Percentiles rank a stretch among this genome's conserved stretches.
Evolutionary conservation across 2,797 vertebrate species (phyloP).

Genomic region (Girardinus metallicus): DNA sequence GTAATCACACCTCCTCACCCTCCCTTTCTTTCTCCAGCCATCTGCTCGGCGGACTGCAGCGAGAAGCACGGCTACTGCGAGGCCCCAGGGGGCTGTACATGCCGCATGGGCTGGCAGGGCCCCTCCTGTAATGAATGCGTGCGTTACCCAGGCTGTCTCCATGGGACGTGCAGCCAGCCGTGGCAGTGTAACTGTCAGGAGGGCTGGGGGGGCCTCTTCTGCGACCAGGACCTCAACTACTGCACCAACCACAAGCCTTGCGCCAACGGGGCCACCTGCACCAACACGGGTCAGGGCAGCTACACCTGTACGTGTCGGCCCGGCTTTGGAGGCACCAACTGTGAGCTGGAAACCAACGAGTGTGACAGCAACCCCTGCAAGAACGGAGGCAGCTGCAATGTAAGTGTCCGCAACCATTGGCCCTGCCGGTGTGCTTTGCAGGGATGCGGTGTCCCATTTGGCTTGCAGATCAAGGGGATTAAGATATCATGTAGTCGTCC

Average conservation of each 20-base stretch:
- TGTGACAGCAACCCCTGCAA: conserved; percentile 93
- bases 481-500: neutral
- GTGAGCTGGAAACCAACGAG: conserved; percentile 87
- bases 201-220: conserved; percentile 90
- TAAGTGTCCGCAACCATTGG: conserved; percentile 70
- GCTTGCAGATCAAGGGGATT: neutral
- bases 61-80: conserved; percentile 88
- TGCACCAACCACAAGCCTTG: conserved; percentile 90
- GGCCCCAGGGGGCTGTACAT: conserved; percentile 83
- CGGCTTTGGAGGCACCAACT: conserved; percentile 83
- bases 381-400: conserved; percentile 92
- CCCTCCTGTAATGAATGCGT: conserved; percentile 85
- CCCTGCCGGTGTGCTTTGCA: neutral
- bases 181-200: conserved; percentile 89
- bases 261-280: conserved; percentile 85
- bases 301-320: conserved; percentile 87
- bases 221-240: conserved; percentile 89
- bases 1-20: conserved; percentile 71
- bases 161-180: conserved; percentile 85
- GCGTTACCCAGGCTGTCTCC: conserved; percentile 85
- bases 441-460: neutral
- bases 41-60: conserved; percentile 88
- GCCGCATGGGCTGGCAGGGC: conserved; percentile 90
- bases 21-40: conserved; percentile 61
- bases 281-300: conserved; percentile 88